phyloP scores from a whole-genome alignment of 2,888 invertebrate genomes.

The Cordilura impudica region DNA sequence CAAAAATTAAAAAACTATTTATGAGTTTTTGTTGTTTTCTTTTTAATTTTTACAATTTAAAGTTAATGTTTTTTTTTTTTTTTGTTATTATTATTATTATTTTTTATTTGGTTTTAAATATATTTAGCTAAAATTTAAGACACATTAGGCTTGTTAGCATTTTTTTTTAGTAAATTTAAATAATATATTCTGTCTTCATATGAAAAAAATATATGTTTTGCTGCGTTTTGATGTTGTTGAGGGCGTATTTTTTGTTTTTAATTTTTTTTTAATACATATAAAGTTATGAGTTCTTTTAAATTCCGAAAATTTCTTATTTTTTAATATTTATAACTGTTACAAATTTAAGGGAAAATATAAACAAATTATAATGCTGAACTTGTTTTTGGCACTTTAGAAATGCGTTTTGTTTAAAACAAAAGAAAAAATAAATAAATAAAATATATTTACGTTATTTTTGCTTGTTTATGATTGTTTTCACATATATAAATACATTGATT shows the following conservation, averaged over 20 bases:
- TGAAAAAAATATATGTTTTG: conserved; percentile 45
- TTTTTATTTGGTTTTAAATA: conserved; percentile 51
- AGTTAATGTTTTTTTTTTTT: conserved; percentile 47
- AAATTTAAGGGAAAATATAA: conserved; percentile 7
- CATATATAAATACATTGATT: too few relatives aligned
- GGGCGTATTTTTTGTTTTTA: conserved; percentile 29
- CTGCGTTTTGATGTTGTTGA: conserved; percentile 26
- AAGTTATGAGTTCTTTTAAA: conserved; percentile 13
- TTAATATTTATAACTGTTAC: conserved; percentile 12
- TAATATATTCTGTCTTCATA: conserved; percentile 9
- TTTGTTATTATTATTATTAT: too few relatives aligned
- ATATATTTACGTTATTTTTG: conserved; percentile 20
- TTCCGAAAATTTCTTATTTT: conserved; percentile 27
- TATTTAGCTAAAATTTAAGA: conserved; percentile 77
- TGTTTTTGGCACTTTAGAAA: conserved; percentile 65
- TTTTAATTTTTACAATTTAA: conserved; percentile 63
- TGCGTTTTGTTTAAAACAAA: conserved; percentile 53
- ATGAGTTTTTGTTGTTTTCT: conserved; percentile 40
- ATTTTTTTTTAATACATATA: conserved; percentile 17
- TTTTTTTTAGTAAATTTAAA: conserved; percentile 61
- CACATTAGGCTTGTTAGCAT: conserved; percentile 77
- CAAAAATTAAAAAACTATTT: conserved; percentile 35
- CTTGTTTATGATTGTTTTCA: conserved; percentile 57
- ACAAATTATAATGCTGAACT: conserved; percentile 18
- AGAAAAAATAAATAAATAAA: conserved; percentile 18